Evolutionary conservation across 1,140 invertebrate genomes (phyloP), one percentile per base, ranked within the genome.

Genomic region (Notospermus geniculatus): DNA sequence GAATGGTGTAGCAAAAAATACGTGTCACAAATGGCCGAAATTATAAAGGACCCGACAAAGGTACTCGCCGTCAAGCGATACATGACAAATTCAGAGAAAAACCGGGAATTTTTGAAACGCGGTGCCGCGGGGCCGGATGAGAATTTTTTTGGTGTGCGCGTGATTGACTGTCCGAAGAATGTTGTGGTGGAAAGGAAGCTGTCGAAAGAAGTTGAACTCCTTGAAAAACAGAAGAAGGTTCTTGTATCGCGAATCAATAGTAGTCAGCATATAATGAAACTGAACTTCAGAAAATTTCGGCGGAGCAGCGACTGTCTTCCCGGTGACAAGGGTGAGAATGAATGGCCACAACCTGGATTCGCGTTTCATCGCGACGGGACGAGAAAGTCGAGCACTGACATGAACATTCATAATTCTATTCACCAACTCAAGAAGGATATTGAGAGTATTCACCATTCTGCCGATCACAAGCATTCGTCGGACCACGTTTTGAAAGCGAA

Each of bases 211-310:
- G n/a, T 50, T 7, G 46, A 50, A 23, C 19, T 19, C 25, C 25
- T 50, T 19, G 46, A 50, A 50, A 50, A 27, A 50, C 46, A 50
- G n/a, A 5, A 27, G 25, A 50, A n/a, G n/a, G 25, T 50, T 27
- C 4, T 27, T 5, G 4, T 50, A n/a, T 19, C 46, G 9, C 4
- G 46, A n/a, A 19, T 50, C n/a, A 50, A 50, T 27, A 50, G 46
- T 50, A 23, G 19, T 50, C 46, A 50, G 25, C 46, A 50, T 27
- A 50, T 50, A 23, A 19, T 50, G n/a, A 50, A 50, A n/a, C 46
- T 50, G 46, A 50, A 19, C 46, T 50, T 19, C n/a, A 5, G 46
- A 7, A 50, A 50, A n/a, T 50, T 23, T 50, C 4, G 25, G n/a
- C 4, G n/a, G n/a, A n/a, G 25, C 5, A 7, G 46, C 9, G 4